Percentiles rank a stretch among this genome's conserved stretches.
phyloP scores from a whole-genome alignment of 2,113 vertebrate species.

The Odobenus rosmarus region DNA sequence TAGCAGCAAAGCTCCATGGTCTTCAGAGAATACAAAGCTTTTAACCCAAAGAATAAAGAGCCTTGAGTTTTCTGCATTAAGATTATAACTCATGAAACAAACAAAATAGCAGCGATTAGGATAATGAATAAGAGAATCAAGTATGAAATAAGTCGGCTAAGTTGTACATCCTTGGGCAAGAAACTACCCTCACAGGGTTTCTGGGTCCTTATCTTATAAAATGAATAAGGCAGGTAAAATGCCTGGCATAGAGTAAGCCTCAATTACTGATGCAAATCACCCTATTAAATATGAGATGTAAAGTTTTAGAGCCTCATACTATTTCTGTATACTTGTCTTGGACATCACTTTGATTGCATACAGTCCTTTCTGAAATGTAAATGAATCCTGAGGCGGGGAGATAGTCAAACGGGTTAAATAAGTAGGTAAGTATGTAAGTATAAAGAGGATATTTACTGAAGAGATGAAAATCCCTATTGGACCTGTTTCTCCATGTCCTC shows the following conservation, averaged over 20 bases:
- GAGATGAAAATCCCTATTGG: slow-evolving; percentile 14
- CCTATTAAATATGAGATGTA: not conserved
- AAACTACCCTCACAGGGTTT: not conserved
- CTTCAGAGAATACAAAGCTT: slow-evolving; percentile 19
- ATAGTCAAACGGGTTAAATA: not conserved
- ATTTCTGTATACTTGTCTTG: not conserved
- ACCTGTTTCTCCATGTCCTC: not conserved
- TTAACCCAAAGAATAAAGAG: not conserved
- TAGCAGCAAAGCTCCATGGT: not conserved
- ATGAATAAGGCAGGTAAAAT: not conserved
- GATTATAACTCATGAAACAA: slow-evolving; percentile 34
- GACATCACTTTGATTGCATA: not conserved
- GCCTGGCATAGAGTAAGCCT: not conserved
- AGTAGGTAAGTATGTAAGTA: not conserved
- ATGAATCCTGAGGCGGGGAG: not conserved
- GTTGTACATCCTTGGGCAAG: not conserved
- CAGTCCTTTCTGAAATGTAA: slow-evolving; percentile 9
- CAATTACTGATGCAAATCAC: not conserved
- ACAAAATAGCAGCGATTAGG: slow-evolving; percentile 1
- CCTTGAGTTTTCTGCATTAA: slow-evolving; percentile 14
- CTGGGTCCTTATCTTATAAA: not conserved
- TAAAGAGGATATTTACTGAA: not conserved
- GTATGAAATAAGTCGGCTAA: not conserved
- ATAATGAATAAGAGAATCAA: not conserved
- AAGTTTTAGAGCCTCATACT: not conserved